Evolutionary conservation across 2,888 invertebrate genomes (phyloP).

Genomic region (Drosophila mayaguana): DNA sequence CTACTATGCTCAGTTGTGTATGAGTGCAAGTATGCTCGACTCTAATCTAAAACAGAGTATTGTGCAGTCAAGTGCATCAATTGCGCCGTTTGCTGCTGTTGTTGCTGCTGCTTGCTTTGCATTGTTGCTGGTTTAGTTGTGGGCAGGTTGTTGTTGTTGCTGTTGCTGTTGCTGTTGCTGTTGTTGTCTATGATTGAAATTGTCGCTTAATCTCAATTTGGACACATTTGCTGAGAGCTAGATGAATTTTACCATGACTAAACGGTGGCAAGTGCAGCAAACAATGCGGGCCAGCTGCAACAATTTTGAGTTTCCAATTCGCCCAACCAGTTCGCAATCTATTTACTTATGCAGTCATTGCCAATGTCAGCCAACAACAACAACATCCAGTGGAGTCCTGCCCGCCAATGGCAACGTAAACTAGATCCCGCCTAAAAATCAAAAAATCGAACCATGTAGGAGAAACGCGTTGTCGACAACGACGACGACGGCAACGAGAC

Average conservation of each 20-base stretch:
- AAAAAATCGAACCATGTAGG: constrained; percentile 62
- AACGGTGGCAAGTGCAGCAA: constrained; percentile 50
- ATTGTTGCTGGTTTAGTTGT: constrained; percentile 33
- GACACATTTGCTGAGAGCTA: constrained; percentile 60
- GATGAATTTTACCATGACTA: constrained; percentile 49
- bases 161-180: constrained; percentile 19
- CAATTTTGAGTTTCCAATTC: constrained; percentile 62
- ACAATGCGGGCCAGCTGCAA: constrained; percentile 48
- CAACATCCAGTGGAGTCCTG: constrained; percentile 46
- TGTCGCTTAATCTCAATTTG: constrained; percentile 76
- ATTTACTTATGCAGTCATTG: constrained; percentile 39
- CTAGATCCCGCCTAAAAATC: constrained; percentile 26
- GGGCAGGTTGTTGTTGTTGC: constrained; percentile 21
- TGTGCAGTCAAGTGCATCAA: background rate
- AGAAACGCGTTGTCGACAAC: constrained; percentile 14
- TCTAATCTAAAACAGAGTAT: background rate
- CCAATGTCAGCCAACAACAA: constrained; percentile 49
- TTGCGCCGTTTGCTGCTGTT: constrained; percentile 12
- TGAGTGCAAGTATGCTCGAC: background rate
- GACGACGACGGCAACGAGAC: background rate
- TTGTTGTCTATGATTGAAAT: constrained; percentile 62
- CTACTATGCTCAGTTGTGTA: no score
- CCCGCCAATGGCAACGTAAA: constrained; percentile 44
- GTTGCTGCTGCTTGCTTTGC: constrained; percentile 17
- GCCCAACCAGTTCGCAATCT: constrained; percentile 55